A percentile compares a stretch with the other conserved stretches of the same genome.
These are phyloP conservation scores for Neolamprologus variostigma DNA, from an alignment of 2,113 vertebrate species.

Conservation along the genomic window DNA sequence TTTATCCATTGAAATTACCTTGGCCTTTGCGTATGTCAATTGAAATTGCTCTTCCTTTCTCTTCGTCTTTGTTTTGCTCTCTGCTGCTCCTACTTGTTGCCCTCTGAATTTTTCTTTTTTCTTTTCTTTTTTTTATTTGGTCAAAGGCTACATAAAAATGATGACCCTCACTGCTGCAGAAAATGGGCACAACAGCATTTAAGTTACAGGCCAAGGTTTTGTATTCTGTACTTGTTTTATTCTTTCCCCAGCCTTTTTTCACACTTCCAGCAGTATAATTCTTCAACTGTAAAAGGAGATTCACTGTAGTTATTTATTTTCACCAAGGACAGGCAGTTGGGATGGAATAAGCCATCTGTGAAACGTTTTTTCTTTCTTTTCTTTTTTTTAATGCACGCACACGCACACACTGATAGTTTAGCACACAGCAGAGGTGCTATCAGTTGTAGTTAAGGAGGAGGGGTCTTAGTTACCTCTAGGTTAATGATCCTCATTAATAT, in stretches of 20 bases:
- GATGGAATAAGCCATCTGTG: not conserved
- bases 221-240: not conserved
- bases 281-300: not conserved
- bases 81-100: not conserved
- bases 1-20: constrained; percentile 8
- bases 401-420: not conserved
- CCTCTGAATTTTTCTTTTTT: not conserved
- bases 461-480: constrained; percentile 79
- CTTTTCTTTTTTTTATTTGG: not conserved
- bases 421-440: constrained; percentile 60
- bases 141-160: not conserved
- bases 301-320: constrained; percentile 7
- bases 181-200: not conserved
- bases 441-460: constrained; percentile 77
- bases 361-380: not conserved
- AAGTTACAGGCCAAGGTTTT: constrained; percentile 8
- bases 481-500: constrained; percentile 82
- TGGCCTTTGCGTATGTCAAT: constrained; percentile 34
- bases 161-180: not conserved
- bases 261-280: not conserved
- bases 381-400: not conserved
- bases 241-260: not conserved
- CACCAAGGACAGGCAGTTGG: not conserved
- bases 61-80: not conserved
- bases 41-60: not conserved